phyloP scores from a whole-genome alignment of 2,113 vertebrate genomes.

The Acrocephalus arundinaceus region DNA sequence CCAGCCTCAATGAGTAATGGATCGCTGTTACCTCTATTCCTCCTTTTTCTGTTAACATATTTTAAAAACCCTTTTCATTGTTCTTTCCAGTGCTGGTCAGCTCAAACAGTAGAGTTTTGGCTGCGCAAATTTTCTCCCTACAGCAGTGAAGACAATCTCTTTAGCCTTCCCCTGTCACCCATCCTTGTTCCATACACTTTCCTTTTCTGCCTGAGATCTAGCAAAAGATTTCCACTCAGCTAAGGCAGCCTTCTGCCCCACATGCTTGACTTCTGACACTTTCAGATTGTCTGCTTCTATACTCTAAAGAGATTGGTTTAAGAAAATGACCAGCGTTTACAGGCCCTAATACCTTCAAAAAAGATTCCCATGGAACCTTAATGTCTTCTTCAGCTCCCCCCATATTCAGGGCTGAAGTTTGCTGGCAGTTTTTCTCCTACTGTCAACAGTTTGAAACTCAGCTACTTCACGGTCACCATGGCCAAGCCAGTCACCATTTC shows the following conservation, averaged over 20 bases:
- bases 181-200: not conserved
- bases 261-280: not conserved
- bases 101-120: not conserved
- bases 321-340: not conserved
- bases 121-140: not conserved
- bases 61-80: not conserved
- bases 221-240: not conserved
- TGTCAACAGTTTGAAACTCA: rapidly evolving
- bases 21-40: not conserved
- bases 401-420: not conserved
- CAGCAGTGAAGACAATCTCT: rapidly evolving
- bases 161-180: not conserved
- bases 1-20: not conserved
- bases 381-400: not conserved
- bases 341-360: not conserved
- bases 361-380: not conserved
- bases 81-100: not conserved
- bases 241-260: not conserved
- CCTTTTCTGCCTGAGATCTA: not conserved
- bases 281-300: not conserved
- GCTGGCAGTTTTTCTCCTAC: not conserved
- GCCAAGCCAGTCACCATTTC: not conserved
- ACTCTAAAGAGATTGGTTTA: not conserved
- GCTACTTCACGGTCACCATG: not conserved
- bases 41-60: not conserved